Evolutionary conservation across 2,797 vertebrate genomes (phyloP), one percentile per base, ranked within the genome.

Genomic region (Sternotherus odoratus): DNA sequence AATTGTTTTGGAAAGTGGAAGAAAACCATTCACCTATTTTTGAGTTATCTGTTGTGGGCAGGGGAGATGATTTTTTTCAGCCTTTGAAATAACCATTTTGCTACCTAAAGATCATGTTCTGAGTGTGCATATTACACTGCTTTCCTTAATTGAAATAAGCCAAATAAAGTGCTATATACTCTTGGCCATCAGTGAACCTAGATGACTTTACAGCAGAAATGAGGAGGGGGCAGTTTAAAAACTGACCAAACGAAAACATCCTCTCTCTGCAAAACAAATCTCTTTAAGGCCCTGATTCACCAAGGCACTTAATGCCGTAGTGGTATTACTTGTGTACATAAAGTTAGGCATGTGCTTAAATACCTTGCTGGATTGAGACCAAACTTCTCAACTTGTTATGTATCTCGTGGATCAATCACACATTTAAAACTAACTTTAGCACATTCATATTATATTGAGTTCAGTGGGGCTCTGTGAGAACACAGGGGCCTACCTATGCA

Each of bases 131-230:
- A 51, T 6, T 26, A 79, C 26, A 19, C 39, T 81, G 85, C 87
- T 94, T 86, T 84, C 84, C 86, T 83, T 82, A 80, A 84, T 82
- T 90, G 90, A 56, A 94, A 5, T 85, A 92, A 94, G 24, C 83
- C 63, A 50, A 28, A 69, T 36, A 69, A 80, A 83, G 79, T 93
- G 50, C 57, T 89, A 51, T 79, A 77, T 16, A 90, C 89, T 51
- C 95, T 50, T 79, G 6, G 0, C 63, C 63, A 51, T 53, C 77
- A 79, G 75, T 80, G 46, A 75, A 85, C 72, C 69, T 24, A 83
- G 74, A 46, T 85, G 94, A 72, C 78, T 85, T 85, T 12, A 80
- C 75, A 87, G 78, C 72, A 53, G 51, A 95, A 93, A 43, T n/a
- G 48, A 63, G 16, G 7, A 36, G 19, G 63, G 4, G 19, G 3